A percentile compares a stretch with the other conserved stretches of the same genome.
These are phyloP conservation scores for Ceratosolen fusciceps DNA, from an alignment of 1,140 invertebrate genomes.

Conservation along the genomic window DNA sequence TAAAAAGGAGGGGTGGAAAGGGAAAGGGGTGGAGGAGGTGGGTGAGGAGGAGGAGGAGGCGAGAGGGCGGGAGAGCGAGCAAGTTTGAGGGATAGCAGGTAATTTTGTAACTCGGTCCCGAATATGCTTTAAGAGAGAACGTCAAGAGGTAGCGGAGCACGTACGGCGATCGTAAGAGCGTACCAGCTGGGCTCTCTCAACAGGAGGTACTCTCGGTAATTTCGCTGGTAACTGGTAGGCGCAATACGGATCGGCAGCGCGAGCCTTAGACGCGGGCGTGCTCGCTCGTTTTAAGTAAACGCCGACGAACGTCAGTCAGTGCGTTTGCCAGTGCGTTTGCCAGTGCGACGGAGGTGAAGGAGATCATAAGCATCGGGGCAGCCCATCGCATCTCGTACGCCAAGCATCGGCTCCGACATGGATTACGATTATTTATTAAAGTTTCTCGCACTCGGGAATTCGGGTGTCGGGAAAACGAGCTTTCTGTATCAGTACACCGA, in stretches of 20 bases:
- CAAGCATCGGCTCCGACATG: slow-evolving; percentile 63
- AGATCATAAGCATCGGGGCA: neutral
- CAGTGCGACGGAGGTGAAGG: neutral
- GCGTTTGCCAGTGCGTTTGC: neutral
- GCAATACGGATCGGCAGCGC: neutral
- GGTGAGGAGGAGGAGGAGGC: neutral
- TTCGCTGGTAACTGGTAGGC: neutral
- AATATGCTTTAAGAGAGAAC: neutral
- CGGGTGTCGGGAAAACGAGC: slow-evolving; percentile 93
- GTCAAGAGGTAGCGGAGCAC: neutral
- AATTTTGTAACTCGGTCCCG: neutral
- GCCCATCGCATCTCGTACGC: too few species aligned
- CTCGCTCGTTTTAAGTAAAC: neutral
- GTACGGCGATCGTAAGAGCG: neutral
- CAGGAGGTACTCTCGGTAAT: neutral
- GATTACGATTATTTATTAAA: slow-evolving; percentile 98
- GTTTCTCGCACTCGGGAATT: slow-evolving; percentile 94
- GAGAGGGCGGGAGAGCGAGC: neutral
- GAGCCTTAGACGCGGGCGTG: too few species aligned
- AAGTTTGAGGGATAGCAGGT: too few species aligned
- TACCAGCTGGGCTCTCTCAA: too few species aligned
- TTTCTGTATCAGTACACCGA: slow-evolving; percentile 97
- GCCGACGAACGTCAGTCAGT: neutral
- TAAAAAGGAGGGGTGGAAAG: neutral
- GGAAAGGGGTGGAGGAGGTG: neutral